Evolutionary conservation across 2,888 invertebrate genomes (phyloP).

Genomic region (Drosophila diplacantha): DNA sequence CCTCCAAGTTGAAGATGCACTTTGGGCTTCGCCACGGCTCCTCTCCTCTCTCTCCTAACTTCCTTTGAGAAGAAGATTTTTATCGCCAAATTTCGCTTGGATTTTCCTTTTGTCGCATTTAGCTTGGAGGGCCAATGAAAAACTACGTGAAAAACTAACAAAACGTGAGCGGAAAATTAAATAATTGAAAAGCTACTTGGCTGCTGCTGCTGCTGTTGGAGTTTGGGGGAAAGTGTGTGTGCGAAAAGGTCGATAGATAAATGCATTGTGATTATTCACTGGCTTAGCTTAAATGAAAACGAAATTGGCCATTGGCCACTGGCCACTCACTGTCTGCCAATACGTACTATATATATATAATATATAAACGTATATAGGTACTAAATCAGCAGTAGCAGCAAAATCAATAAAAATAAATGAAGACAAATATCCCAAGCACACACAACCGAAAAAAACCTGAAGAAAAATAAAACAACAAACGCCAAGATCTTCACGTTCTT

Average conservation of each 20-base stretch:
- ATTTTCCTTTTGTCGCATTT: slow-evolving; percentile 36
- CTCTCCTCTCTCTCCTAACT: neutral
- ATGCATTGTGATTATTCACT: slow-evolving; percentile 70
- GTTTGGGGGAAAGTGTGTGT: slow-evolving; percentile 45
- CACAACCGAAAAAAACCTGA: slow-evolving; percentile 12
- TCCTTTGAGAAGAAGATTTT: slow-evolving; percentile 15
- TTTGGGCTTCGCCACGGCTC: slow-evolving; percentile 33
- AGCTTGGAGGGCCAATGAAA: slow-evolving; percentile 29
- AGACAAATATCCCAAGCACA: slow-evolving; percentile 60
- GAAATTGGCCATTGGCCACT: slow-evolving; percentile 64
- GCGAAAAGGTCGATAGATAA: slow-evolving; percentile 58
- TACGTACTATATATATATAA: slow-evolving; percentile 1
- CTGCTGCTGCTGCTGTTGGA: neutral
- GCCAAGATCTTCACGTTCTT: slow-evolving; percentile 53
- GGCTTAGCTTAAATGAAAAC: slow-evolving; percentile 65
- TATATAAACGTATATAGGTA: slow-evolving; percentile 7
- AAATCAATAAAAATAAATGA: slow-evolving; percentile 69
- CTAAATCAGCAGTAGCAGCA: slow-evolving; percentile 52
- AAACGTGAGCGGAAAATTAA: slow-evolving; percentile 72
- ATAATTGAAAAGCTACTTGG: slow-evolving; percentile 66
- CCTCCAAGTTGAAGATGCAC: slow-evolving; percentile 64
- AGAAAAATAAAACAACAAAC: slow-evolving; percentile 20
- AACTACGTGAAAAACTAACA: slow-evolving; percentile 53
- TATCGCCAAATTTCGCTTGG: slow-evolving; percentile 31
- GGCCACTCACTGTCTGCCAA: slow-evolving; percentile 41